Evolutionary conservation across 2,888 invertebrate genomes (phyloP), one percentile per base, ranked within the genome.

Genomic region (Cyaniris semiargus): DNA sequence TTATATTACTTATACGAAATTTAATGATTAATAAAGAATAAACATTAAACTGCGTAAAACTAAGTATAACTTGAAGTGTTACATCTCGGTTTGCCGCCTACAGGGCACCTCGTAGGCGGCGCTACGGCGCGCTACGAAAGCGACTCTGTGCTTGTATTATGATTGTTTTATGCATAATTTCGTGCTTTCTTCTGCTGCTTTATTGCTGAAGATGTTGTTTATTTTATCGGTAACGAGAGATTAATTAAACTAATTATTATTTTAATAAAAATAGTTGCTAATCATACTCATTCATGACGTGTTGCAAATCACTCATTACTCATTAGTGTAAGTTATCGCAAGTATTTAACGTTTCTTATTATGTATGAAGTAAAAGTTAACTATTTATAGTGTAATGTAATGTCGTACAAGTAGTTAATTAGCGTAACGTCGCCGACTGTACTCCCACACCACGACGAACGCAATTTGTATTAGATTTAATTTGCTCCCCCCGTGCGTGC

Each of bases 401-500:
- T 60, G n/a, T 58, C 56, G 7, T 58, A 21, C 10, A 10, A 58
- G 66, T 66, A 15, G 6, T 27, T 66, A 66, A 66, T 66, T 66
- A 66, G 18, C 23, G 60, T 60, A 18, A 66, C 23, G 66, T 27
- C 15, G 66, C 31, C 66, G 66, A 66, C 66, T 66, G 66, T 66
- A 66, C 66, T 31, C 27, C 27, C 27, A 13, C 60, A 27, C 66
- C 5, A 5, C 66, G 5, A 66, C 66, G 93, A 44, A 94, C 93
- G 94, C 93, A 93, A 93, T 93, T 93, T 93, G 93, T 94, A 93
- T 93, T 93, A 94, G 94, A 94, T 93, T 93, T 93, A 94, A 94
- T 94, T 93, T 93, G 93, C 88, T 86, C 86, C 87, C 79, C 84
- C 86, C 82, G 86, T 84, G 86, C 87, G 87, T 86, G 87, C 87